These are phyloP conservation scores for Apodemus speciosus DNA, from an alignment of 2,113 vertebrate genomes.

Conservation along the genomic window DNA sequence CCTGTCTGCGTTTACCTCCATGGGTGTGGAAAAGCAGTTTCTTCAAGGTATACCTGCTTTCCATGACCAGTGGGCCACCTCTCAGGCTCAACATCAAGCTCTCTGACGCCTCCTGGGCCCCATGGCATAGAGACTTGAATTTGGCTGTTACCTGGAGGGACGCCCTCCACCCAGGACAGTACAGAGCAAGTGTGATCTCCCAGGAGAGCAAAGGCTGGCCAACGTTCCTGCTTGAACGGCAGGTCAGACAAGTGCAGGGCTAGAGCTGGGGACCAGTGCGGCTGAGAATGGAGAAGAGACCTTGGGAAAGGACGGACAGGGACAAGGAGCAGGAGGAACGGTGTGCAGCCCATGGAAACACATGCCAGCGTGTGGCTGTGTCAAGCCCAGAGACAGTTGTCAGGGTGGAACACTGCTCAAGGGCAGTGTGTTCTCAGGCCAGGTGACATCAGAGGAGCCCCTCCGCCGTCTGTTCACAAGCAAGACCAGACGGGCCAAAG, in stretches of 20 bases:
- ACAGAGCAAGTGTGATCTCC: background rate
- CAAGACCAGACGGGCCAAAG: background rate
- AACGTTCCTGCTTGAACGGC: background rate
- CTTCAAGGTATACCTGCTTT: slow-evolving; percentile 16
- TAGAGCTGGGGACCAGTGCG: background rate
- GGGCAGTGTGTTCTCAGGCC: too few relatives aligned
- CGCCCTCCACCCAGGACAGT: background rate
- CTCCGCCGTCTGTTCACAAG: background rate
- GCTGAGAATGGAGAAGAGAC: background rate
- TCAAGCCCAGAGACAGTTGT: background rate
- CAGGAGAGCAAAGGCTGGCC: background rate
- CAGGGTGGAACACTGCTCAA: background rate
- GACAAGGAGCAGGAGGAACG: background rate
- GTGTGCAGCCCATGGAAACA: background rate
- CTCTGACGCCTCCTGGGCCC: background rate
- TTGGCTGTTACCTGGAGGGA: background rate
- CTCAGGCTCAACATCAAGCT: background rate
- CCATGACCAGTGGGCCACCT: background rate
- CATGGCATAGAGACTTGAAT: background rate
- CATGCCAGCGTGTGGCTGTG: background rate
- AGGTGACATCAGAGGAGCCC: background rate
- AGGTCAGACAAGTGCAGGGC: background rate
- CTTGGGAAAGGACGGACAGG: background rate
- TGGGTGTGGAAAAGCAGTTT: background rate
- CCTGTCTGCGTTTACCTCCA: background rate